Evolutionary conservation across 2,888 invertebrate genomes (phyloP).

Genomic region (Papilio demoleus): DNA sequence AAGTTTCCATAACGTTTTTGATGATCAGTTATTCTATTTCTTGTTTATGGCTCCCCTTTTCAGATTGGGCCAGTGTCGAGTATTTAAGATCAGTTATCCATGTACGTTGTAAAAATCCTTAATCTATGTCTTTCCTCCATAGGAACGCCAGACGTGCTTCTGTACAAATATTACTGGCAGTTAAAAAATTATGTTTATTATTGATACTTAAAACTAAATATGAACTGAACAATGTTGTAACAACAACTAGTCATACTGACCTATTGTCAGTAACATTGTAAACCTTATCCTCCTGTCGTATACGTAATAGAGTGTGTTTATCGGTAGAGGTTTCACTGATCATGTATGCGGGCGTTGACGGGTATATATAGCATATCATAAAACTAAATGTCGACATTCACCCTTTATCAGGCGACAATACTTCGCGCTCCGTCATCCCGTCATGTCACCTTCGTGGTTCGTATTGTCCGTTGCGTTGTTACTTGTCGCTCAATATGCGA

Average conservation of each 20-base stretch:
- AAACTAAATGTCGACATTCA: conserved; percentile 43
- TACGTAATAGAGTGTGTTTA: conserved; percentile 23
- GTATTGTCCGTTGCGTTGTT: conserved; percentile 46
- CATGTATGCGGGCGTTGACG: conserved; percentile 35
- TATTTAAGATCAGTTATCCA: too few species aligned
- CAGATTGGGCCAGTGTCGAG: too few species aligned
- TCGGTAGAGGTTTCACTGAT: conserved; percentile 36
- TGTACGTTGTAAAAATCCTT: too few species aligned
- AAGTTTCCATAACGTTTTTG: too few species aligned
- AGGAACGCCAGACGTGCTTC: too few species aligned
- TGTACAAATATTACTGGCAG: too few species aligned
- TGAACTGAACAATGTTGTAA: too few species aligned
- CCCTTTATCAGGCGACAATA: conserved; percentile 47
- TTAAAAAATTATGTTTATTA: too few species aligned
- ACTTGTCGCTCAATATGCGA: conserved; percentile 49
- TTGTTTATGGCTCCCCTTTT: too few species aligned
- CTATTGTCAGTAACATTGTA: conserved; percentile 4
- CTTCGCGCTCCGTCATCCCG: conserved; percentile 44
- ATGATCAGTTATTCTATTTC: too few species aligned
- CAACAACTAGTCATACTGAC: neutral
- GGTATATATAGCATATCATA: conserved; percentile 42
- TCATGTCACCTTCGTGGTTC: conserved; percentile 50
- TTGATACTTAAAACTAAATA: too few species aligned
- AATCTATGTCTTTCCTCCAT: too few species aligned
- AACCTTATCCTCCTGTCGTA: conserved; percentile 35